phyloP scores from a whole-genome alignment of 2,113 vertebrate genomes.

The Cervus canadensis region DNA sequence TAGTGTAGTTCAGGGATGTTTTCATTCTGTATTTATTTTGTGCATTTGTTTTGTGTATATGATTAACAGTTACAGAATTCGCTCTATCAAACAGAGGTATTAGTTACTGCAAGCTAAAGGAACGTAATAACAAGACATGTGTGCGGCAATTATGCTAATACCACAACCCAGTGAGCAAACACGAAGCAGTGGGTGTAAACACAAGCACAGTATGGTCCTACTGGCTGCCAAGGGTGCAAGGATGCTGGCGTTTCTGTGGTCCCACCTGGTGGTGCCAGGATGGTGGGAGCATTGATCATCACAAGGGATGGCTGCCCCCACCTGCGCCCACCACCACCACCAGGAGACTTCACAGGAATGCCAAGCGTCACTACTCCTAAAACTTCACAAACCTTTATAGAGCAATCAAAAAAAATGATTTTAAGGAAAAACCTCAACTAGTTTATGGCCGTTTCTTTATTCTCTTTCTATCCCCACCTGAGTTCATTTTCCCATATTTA shows the following conservation, averaged over 20 bases:
- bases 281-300: not conserved
- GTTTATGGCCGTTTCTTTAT: not conserved
- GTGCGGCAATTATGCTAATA: not conserved
- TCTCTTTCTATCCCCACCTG: not conserved
- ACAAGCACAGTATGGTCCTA: not conserved
- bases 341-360: not conserved
- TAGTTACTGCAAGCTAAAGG: not conserved
- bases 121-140: not conserved
- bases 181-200: not conserved
- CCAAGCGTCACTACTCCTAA: not conserved
- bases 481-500: not conserved
- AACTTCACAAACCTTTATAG: not conserved
- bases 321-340: not conserved
- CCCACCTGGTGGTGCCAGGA: not conserved
- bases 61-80: not conserved
- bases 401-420: not conserved
- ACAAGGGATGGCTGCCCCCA: not conserved
- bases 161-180: not conserved
- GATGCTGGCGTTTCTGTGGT: not conserved
- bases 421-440: not conserved
- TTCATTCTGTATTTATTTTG: not conserved
- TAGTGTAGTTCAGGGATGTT: too few relatives aligned
- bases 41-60: not conserved
- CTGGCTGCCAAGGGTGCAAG: not conserved
- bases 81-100: not conserved